Evolutionary conservation across 2,113 vertebrate genomes (phyloP), one percentile per base, ranked within the genome.

Genomic region (Cathartes aura): DNA sequence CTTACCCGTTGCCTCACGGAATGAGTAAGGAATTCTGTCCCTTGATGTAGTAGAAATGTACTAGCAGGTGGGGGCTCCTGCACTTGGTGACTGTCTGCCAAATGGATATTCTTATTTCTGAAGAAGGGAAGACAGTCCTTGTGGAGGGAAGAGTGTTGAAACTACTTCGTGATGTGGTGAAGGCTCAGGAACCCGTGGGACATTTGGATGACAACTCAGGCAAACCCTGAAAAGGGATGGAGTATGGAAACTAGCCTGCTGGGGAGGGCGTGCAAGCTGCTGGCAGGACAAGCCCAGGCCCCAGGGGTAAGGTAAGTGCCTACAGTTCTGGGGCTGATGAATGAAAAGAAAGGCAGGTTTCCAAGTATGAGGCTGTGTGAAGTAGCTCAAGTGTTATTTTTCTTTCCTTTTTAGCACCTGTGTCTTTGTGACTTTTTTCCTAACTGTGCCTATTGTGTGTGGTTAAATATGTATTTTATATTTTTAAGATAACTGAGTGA

Each of bases 1-100:
- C 15, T 70, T 43, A 42, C 3, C 6, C 1, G 0, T 60, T 59
- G 79, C 29, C 18, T 70, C 23, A 20, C 1, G 1, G 29, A 66
- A 55, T 7, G 36, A 43, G 71, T 29, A 38, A 58, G 68, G 42
- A 56, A 20, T 60, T 32, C 29, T 29, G 13, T 34, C 29, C 26
- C 36, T 70, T n/a, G 23, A 4, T n/a, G 38, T 11, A 53, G 20
- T 4, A 84, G 62, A 9, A 48, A 5, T 11, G 15, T 16, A 7
- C 6, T 13, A 50, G 12, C 20, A 62, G 53, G 19, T 78, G 66
- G 18, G 34, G 38, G 27, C 24, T 66, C 15, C 52, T 40, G 43
- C 12, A 8, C 14, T 53, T 14, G 64, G 6, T 19, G 38, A 8
- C 48, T 58, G 45, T 40, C 40, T 47, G 23, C 71, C 48, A 29